Base-by-base conservation (phyloP, 2,797 vertebrate genomes). In the Lutjanus campechanus region DNA sequence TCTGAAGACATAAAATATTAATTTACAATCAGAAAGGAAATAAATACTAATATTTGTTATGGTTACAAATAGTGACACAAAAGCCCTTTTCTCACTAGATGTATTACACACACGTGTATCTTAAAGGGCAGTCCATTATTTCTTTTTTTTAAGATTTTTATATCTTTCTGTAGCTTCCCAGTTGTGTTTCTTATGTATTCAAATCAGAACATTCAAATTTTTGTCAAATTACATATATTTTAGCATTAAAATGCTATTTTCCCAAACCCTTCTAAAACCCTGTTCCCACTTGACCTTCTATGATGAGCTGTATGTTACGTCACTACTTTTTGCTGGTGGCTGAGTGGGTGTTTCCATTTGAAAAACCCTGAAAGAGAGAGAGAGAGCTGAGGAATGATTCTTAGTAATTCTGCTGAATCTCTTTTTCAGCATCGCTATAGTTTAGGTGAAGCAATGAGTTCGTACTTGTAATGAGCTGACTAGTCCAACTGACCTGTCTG, bases 401-500 rank as follows among this genome's bases (percentile, higher is more conserved):
- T 9, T 8, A 47, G 15, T 25, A 9, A 68, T 77, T 81, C 29
- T 44, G 56, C 65, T 17, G 62, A 55, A 5, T 63, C 19, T 69
- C 9, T 16, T 68, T 20, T 55, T 40, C 16, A 22, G 44, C 10
- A 43, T n/a, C 19, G 58, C 15, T 11, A 44, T 22, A 11, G 12
- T 51, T 67, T 29, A 55, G 49, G 43, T 51, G n/a, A 69, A 69
- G 72, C 50, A 46, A 15, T 59, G 17, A 62, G 70, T 51, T 79
- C 16, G 40, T 40, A 64, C 4, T 12, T 54, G 63, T 79, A 69
- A 77, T 68, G 64, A 76, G 58, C 60, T 54, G 68, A 68, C 73
- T 55, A 65, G 25, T 66, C 61, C 8, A 11, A 17, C 62, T 11
- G 53, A 56, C 40, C 66, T 44, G 56, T 47, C 51, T 69, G 58